A percentile compares a stretch with the other conserved stretches of the same genome.
Conservation (phyloP, 2,888 invertebrate species). For the Pimpla rufipes region DNA sequence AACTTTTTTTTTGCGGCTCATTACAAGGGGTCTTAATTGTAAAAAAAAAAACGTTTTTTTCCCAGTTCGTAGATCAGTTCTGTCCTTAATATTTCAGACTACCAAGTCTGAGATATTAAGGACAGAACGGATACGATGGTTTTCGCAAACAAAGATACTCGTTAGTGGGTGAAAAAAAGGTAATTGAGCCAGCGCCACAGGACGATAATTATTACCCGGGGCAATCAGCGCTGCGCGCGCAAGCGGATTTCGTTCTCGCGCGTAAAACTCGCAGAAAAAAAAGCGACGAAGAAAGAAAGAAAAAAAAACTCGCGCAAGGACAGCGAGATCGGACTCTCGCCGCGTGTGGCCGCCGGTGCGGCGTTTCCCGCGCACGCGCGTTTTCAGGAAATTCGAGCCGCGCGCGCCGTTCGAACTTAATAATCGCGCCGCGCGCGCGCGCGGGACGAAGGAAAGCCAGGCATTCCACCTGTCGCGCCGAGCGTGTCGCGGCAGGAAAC, state of each 20-base stretch:
- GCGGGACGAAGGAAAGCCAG: constrained; percentile 38
- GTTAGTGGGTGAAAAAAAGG: background rate
- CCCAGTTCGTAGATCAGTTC: no score
- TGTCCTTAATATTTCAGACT: no score
- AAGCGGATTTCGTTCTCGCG: constrained; percentile 30
- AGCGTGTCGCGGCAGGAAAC: constrained; percentile 49
- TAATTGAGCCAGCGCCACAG: background rate
- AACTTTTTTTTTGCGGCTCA: no score
- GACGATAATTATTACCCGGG: background rate
- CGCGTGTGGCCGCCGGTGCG: background rate
- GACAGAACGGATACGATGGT: background rate
- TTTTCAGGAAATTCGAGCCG: constrained; percentile 56
- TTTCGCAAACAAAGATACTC: background rate
- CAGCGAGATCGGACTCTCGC: constrained; percentile 58
- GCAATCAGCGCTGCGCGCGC: background rate
- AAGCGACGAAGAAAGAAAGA: constrained; percentile 17
- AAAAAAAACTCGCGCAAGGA: constrained; percentile 56
- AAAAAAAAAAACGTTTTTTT: no score
- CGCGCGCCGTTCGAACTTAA: constrained; percentile 48
- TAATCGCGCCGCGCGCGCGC: constrained; percentile 21
- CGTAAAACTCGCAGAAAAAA: constrained; percentile 7
- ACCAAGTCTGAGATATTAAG: no score
- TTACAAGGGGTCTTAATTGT: no score
- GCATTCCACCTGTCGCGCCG: constrained; percentile 42
- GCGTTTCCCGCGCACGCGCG: constrained; percentile 49